A percentile compares a stretch with the other conserved stretches of the same genome.
phyloP scores from a whole-genome alignment of 2,797 vertebrate genomes.

The Sardinella longiceps region DNA sequence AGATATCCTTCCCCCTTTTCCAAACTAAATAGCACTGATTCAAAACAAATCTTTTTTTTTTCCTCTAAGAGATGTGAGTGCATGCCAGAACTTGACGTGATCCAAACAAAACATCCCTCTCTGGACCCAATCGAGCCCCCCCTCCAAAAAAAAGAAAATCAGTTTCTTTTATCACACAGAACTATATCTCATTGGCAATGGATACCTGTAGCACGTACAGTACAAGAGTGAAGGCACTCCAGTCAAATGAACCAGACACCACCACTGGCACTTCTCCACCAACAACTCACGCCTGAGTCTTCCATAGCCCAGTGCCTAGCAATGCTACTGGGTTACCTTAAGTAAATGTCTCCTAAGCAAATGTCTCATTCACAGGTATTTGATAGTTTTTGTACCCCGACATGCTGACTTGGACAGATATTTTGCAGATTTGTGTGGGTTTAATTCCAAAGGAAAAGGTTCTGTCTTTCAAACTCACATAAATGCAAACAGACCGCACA shows the following conservation, averaged over 20 bases:
- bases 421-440: neutral
- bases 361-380: slow-evolving; percentile 24
- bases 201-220: slow-evolving; percentile 2
- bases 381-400: slow-evolving; percentile 13
- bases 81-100: slow-evolving; percentile 44
- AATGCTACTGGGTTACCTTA: neutral
- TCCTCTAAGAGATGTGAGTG: slow-evolving; percentile 55
- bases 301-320: neutral
- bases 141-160: slow-evolving; percentile 46
- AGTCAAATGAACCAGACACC: neutral
- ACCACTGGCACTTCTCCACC: neutral
- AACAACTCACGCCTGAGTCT: neutral
- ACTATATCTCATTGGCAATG: slow-evolving; percentile 10
- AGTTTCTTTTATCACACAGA: slow-evolving; percentile 59
- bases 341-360: slow-evolving; percentile 2
- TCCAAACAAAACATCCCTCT: slow-evolving; percentile 72
- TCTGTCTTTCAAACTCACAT: slow-evolving; percentile 12
- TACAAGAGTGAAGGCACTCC: neutral
- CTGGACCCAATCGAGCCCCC: slow-evolving; percentile 31
- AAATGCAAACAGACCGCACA: neutral
- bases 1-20: slow-evolving; percentile 61
- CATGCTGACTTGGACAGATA: slow-evolving; percentile 14
- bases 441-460: slow-evolving; percentile 13
- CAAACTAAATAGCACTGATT: slow-evolving; percentile 67
- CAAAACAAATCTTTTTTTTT: slow-evolving; percentile 45